Evolutionary conservation across 30 jellyfish, hydroid and myxozoan genomes (phyloP).

Genomic region (Chironex yamaguchii): DNA sequence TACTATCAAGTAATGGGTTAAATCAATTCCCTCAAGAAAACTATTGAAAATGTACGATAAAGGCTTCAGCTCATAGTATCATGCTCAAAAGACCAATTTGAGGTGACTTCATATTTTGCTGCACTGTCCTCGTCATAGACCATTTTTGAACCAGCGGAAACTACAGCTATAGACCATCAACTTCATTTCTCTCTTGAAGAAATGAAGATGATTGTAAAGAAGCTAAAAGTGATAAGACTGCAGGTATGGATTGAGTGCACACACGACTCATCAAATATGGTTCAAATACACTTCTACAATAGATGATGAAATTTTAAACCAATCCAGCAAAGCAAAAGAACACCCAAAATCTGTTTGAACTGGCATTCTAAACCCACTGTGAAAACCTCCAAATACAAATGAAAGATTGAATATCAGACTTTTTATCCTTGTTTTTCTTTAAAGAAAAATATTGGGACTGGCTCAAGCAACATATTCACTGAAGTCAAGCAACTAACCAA

Average conservation of each 20-base stretch:
- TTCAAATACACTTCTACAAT: neutral
- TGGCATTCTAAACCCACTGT: neutral
- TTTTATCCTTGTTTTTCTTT: too few species aligned
- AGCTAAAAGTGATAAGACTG: neutral
- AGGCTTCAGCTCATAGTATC: too few species aligned
- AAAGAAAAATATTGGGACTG: neutral
- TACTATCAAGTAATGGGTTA: neutral
- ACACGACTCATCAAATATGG: neutral
- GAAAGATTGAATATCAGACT: neutral
- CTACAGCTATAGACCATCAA: neutral
- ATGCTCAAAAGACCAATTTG: too few species aligned
- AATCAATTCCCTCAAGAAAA: neutral
- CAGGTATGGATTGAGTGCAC: neutral
- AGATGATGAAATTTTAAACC: neutral
- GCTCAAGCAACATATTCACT: neutral
- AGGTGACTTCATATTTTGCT: too few species aligned
- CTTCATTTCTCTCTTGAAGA: too few species aligned
- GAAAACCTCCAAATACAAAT: neutral
- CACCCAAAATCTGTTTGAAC: neutral
- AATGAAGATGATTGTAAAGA: too few species aligned
- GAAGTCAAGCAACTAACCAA: neutral
- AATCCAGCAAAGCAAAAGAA: neutral
- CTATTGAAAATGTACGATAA: neutral
- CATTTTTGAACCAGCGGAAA: neutral
- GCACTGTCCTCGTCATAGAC: too few species aligned